Base-by-base conservation (phyloP, 2,888 invertebrate genomes). In the Masnerella sp. region DNA sequence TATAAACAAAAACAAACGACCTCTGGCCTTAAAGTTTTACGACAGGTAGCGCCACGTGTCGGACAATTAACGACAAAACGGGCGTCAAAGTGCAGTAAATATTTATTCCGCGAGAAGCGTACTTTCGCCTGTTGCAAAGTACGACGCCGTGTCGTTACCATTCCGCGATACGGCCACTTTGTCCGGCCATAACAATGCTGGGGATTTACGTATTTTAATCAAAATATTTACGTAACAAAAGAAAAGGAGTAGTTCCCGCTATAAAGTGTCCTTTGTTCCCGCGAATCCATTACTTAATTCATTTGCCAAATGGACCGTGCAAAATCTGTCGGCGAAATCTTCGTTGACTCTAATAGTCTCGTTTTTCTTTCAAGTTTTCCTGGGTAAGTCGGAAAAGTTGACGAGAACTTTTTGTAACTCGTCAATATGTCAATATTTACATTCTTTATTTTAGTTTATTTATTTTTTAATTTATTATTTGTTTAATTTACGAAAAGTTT, bases 181-280 rank as follows among this genome's bases (percentile, higher is more conserved):
- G 49, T 18, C 45, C 30, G 30, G 38, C 30, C 32, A 61, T 61
- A 49, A 61, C 40, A 49, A 38, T 61, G 40, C 28, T 15, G 47
- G 40, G 49, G 36, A 61, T 47, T 49, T 61, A 61, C 61, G 49
- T 30, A 38, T 49, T 61, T 49, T 61, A 61, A 61, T 61, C 61
- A 61, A 61, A 61, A 61, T 49, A 61, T 49, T 49, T 61, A 49
- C 61, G 61, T 28, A 61, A 61, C 61, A 49, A 49, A 61, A 40
- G 61, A 61, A 61, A 14, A 47, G 38, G 20, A 22, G 7, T 12
- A 34, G 3, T 22, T n/a, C 30, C 32, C 22, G 8, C 8, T 12
- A 43, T 43, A 12, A 14, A 12, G 20, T 43, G 20, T 56, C 20
- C 14, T 32, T 43, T 28, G 30, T 42, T 40, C 20, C 25, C 28